Conservation (phyloP, 1,140 invertebrate species). For the Xylocopa sonorina region DNA sequence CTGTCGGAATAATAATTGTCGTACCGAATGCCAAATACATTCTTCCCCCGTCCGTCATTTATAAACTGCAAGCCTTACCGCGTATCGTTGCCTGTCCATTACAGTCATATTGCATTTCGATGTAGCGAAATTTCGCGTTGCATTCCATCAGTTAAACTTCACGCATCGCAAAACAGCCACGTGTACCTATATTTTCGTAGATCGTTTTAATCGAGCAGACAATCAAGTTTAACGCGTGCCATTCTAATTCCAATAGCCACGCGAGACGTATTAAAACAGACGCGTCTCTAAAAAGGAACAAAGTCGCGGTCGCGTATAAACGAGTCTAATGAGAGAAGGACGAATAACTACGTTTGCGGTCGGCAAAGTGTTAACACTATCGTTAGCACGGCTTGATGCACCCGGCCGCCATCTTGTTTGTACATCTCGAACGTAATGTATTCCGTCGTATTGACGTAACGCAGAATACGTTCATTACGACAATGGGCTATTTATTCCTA, state of each 20-base stretch:
- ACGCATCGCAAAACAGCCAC: no score
- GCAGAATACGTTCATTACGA: slow-evolving; percentile 51
- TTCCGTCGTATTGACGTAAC: slow-evolving; percentile 52
- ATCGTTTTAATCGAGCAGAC: no score
- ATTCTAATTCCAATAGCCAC: no score
- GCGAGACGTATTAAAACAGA: no score
- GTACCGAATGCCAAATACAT: slow-evolving; percentile 49
- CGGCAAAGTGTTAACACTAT: not conserved
- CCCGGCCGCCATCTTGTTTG: slow-evolving; percentile 25
- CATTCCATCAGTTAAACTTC: no score
- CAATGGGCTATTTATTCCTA: slow-evolving; percentile 54
- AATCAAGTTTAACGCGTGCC: no score
- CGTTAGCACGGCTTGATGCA: not conserved
- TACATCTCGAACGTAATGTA: slow-evolving; percentile 34
- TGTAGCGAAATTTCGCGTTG: not conserved
- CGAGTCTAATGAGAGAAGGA: not conserved
- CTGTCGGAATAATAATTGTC: slow-evolving; percentile 64
- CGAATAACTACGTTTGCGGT: not conserved
- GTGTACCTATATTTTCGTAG: no score
- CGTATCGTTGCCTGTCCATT: slow-evolving; percentile 10
- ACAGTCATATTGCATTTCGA: not conserved
- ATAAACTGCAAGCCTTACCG: slow-evolving; percentile 30
- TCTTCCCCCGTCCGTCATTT: slow-evolving; percentile 40
- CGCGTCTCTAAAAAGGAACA: no score
- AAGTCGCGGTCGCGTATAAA: no score